Evolutionary conservation across 2,888 invertebrate species (phyloP).

Genomic region (Bursaphelenchus okinawaensis): DNA sequence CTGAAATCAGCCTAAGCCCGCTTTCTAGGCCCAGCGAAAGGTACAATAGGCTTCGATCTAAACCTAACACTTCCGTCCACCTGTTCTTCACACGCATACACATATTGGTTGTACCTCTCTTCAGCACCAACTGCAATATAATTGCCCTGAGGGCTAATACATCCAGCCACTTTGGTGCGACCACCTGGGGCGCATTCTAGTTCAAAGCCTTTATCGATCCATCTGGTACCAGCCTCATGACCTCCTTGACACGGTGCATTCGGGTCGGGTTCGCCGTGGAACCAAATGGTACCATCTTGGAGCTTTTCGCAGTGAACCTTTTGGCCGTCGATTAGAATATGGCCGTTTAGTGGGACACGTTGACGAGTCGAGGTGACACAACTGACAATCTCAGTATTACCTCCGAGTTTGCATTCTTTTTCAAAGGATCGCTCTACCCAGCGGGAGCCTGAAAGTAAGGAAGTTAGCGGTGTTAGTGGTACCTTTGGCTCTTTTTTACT

Average conservation of each 20-base stretch:
- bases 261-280: not conserved
- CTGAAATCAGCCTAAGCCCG: no score
- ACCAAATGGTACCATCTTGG: not conserved
- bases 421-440: constrained; percentile 11
- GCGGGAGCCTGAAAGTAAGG: constrained; percentile 1
- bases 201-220: constrained; percentile 12
- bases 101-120: not conserved
- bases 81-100: not conserved
- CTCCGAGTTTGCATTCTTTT: constrained; percentile 6
- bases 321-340: not conserved
- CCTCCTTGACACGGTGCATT: not conserved
- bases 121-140: constrained; percentile 4
- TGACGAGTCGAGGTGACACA: constrained; percentile 3
- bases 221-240: constrained; percentile 1
- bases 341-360: not conserved
- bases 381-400: not conserved
- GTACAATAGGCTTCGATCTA: not conserved
- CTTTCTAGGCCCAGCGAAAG: not conserved
- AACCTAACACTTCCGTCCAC: not conserved
- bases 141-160: constrained; percentile 10
- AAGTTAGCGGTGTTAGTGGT: no score
- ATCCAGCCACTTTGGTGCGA: not conserved
- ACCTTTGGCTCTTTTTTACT: no score
- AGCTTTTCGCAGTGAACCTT: not conserved
- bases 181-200: constrained; percentile 12